These are phyloP conservation scores for Tachina grossa DNA, from an alignment of 2,888 invertebrate species.

Conservation along the genomic window DNA sequence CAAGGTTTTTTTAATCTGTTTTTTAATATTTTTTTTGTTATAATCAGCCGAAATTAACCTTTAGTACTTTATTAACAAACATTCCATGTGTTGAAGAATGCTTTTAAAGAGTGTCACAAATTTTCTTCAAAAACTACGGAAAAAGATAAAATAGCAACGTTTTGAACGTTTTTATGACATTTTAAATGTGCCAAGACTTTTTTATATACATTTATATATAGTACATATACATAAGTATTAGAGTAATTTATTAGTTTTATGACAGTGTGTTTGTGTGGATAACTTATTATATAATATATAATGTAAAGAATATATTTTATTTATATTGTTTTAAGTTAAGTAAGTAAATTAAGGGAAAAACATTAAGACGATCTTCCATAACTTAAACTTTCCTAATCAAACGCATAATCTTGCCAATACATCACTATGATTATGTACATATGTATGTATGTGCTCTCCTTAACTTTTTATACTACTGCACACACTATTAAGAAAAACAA, in stretches of 20 bases:
- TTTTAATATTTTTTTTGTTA: slow-evolving; percentile 15
- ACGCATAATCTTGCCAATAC: slow-evolving; percentile 42
- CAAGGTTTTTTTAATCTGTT: slow-evolving; percentile 9
- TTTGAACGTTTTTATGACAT: slow-evolving; percentile 61
- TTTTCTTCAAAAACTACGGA: neutral
- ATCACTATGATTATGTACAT: neutral
- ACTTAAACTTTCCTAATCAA: slow-evolving; percentile 1
- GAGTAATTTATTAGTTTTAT: slow-evolving; percentile 57
- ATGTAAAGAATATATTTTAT: slow-evolving; percentile 49
- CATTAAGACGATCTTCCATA: slow-evolving; percentile 62
- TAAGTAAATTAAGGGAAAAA: slow-evolving; percentile 62
- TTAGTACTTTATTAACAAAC: slow-evolving; percentile 56
- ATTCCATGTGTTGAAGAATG: slow-evolving; percentile 59
- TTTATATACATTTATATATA: slow-evolving; percentile 15
- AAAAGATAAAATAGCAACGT: slow-evolving; percentile 48
- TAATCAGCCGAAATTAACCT: slow-evolving; percentile 45
- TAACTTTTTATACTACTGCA: neutral
- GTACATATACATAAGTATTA: slow-evolving; percentile 30
- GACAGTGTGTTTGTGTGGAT: slow-evolving; percentile 67
- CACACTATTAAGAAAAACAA: neutral
- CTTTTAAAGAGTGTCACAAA: slow-evolving; percentile 63
- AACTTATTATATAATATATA: slow-evolving; percentile 62
- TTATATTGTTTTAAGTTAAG: slow-evolving; percentile 59
- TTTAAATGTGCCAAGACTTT: slow-evolving; percentile 69
- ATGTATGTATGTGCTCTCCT: neutral